phyloP scores from a whole-genome alignment of 2,888 invertebrate genomes.

The Cyclophora albipunctata region DNA sequence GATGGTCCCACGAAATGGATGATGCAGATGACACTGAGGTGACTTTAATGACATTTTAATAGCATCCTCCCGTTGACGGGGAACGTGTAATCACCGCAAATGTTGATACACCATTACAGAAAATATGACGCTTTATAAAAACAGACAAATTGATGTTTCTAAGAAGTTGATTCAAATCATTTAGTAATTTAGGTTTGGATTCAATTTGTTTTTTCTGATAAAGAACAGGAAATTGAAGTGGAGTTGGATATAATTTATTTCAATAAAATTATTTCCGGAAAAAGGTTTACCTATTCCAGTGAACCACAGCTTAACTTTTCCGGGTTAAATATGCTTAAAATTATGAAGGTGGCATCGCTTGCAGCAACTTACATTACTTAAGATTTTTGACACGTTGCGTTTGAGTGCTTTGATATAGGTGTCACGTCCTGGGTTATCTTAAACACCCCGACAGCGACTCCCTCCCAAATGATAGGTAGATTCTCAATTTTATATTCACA shows the following conservation, averaged over 20 bases:
- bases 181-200: slow-evolving; percentile 28
- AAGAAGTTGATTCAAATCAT: slow-evolving; percentile 40
- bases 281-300: background rate
- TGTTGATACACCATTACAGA: slow-evolving; percentile 57
- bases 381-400: slow-evolving; percentile 36
- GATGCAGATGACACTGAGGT: slow-evolving; percentile 67
- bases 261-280: background rate
- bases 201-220: slow-evolving; percentile 12
- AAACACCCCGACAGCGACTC: slow-evolving; percentile 44
- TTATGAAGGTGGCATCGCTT: slow-evolving; percentile 19
- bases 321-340: background rate
- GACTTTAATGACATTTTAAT: slow-evolving; percentile 74
- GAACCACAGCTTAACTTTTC: background rate
- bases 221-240: slow-evolving; percentile 4
- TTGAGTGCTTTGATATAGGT: slow-evolving; percentile 41
- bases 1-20: slow-evolving; percentile 58
- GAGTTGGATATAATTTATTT: background rate
- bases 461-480: slow-evolving; percentile 54
- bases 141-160: slow-evolving; percentile 46
- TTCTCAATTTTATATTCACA: slow-evolving; percentile 63
- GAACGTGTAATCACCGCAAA: slow-evolving; percentile 65
- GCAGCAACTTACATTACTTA: slow-evolving; percentile 22
- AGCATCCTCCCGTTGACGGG: slow-evolving; percentile 63
- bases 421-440: slow-evolving; percentile 49
- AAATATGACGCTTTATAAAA: slow-evolving; percentile 49